These are phyloP conservation scores for Apomyelois bistriatella DNA, from an alignment of 2,888 invertebrate species.

Conservation along the genomic window DNA sequence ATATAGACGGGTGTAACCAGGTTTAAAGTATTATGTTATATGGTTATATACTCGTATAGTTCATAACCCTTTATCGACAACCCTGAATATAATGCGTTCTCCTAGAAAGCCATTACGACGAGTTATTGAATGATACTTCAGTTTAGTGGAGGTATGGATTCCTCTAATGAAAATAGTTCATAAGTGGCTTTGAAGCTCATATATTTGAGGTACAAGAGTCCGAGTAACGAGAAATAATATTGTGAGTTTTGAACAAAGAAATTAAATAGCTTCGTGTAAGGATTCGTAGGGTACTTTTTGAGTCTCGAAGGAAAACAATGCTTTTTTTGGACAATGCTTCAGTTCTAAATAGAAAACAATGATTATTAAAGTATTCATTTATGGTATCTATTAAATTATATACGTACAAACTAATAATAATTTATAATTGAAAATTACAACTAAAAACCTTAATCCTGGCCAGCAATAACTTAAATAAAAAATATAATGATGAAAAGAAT, in stretches of 20 bases:
- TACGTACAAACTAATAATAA: too few species aligned
- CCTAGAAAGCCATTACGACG: conserved; percentile 7
- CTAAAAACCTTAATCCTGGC: too few species aligned
- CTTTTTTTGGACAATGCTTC: too few species aligned
- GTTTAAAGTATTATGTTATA: too few species aligned
- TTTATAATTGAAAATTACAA: too few species aligned
- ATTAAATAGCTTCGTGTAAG: conserved; percentile 1
- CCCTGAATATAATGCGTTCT: conserved; percentile 29
- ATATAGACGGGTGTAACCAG: too few species aligned
- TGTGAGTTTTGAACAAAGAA: neutral
- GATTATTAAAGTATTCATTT: too few species aligned
- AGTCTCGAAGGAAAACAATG: too few species aligned
- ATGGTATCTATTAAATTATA: too few species aligned
- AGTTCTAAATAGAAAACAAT: too few species aligned
- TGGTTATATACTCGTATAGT: conserved; percentile 21
- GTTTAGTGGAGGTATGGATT: conserved; percentile 33
- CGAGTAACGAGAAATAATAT: neutral
- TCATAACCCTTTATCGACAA: neutral
- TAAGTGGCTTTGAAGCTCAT: conserved; percentile 9
- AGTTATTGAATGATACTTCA: conserved; percentile 32
- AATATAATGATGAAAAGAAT: neutral
- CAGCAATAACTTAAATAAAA: too few species aligned
- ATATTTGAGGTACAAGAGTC: neutral
- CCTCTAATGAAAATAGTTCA: conserved; percentile 40
- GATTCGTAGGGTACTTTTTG: too few species aligned